Percentiles rank a stretch among this genome's conserved stretches.
Evolutionary conservation across 2,797 vertebrate genomes (phyloP).

Genomic region (Arnoldichthys spilopterus): DNA sequence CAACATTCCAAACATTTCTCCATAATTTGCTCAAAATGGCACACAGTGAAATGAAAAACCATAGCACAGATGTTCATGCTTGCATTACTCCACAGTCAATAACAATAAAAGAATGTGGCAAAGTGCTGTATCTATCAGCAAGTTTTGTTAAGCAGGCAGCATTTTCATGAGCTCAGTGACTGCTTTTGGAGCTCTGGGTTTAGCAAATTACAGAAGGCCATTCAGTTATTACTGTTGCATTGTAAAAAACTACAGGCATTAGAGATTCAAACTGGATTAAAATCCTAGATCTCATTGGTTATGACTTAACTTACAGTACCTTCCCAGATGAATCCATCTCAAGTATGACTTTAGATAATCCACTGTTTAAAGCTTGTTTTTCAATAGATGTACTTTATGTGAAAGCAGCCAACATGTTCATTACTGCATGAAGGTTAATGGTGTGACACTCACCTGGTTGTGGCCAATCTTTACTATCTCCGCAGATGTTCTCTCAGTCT

Average conservation of each 20-base stretch:
- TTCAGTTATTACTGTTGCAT: background rate
- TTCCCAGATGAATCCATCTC: background rate
- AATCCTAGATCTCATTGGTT: background rate
- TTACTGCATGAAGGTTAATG: background rate
- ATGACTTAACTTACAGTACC: background rate
- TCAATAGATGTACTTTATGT: background rate
- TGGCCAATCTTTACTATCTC: constrained; percentile 72
- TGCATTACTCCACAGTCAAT: background rate
- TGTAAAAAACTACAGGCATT: background rate
- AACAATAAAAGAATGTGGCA: background rate
- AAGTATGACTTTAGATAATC: background rate
- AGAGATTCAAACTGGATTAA: background rate
- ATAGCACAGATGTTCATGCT: background rate
- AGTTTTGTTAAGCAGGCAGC: too few species aligned
- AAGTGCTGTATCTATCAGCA: too few species aligned
- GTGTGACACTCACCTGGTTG: constrained; percentile 71
- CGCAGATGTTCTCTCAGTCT: constrained; percentile 70
- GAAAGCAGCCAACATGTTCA: background rate
- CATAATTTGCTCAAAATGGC: background rate
- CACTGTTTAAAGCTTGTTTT: background rate
- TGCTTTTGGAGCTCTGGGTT: background rate
- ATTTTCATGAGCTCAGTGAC: background rate
- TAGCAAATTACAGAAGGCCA: background rate
- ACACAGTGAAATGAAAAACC: background rate
- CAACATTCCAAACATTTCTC: background rate